These are phyloP conservation scores for Cercopithecus mona DNA, from an alignment of 2,113 vertebrate genomes.

Conservation along the genomic window DNA sequence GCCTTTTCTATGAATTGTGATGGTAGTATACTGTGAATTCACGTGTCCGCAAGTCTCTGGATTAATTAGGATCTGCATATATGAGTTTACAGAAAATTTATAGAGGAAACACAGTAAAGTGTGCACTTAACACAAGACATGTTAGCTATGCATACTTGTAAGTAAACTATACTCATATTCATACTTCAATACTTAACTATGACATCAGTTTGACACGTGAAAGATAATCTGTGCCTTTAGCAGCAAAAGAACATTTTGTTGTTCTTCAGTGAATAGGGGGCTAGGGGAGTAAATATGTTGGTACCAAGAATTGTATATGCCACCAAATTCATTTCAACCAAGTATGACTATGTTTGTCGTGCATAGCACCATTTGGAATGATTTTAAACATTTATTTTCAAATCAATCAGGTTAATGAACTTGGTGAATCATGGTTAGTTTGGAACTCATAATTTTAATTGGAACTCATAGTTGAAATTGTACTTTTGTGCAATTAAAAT, in stretches of 20 bases:
- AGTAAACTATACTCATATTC: no score
- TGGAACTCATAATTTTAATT: conserved; percentile 47
- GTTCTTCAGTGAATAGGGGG: not conserved
- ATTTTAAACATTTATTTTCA: conserved; percentile 59
- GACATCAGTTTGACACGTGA: not conserved
- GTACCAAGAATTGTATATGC: not conserved
- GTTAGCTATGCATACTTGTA: not conserved
- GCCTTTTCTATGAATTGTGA: not conserved
- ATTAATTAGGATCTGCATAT: not conserved
- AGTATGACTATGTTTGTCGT: not conserved
- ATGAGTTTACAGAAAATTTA: not conserved
- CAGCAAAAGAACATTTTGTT: not conserved
- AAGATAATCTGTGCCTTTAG: not conserved
- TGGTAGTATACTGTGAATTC: not conserved
- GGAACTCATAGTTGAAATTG: conserved; percentile 16
- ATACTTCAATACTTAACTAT: not conserved
- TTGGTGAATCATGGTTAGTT: conserved; percentile 23
- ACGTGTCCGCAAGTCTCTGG: not conserved
- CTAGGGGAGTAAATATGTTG: not conserved
- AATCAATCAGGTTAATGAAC: conserved; percentile 15
- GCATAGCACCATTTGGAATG: not conserved
- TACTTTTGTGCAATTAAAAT: conserved; percentile 31
- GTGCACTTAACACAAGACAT: not conserved
- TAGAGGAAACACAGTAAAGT: not conserved
- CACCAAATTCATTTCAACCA: conserved; percentile 18